Conservation (phyloP, 2,797 vertebrate genomes). For the Menidia menidia region DNA sequence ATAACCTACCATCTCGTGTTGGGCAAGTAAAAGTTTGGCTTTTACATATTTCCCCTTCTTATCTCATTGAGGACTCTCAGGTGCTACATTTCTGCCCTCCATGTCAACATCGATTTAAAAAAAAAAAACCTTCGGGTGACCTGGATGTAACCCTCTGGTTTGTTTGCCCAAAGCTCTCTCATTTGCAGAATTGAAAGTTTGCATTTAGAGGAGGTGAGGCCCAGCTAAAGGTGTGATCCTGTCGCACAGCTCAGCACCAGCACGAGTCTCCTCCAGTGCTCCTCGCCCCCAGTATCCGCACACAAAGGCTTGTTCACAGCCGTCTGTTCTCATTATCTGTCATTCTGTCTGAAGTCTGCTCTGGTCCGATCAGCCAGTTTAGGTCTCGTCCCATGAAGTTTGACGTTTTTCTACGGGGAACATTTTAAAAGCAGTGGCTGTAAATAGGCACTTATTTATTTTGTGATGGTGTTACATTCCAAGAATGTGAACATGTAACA, state of each 20-base stretch:
- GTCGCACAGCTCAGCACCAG: conserved; percentile 5
- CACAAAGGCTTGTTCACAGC: not conserved
- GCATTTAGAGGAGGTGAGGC: conserved; percentile 4
- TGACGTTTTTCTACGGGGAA: conserved; percentile 48
- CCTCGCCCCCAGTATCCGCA: not conserved
- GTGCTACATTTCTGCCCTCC: conserved; percentile 20
- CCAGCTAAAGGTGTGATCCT: not conserved
- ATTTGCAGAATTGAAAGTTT: conserved; percentile 9
- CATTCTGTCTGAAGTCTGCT: conserved; percentile 8
- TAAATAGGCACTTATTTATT: conserved; percentile 72
- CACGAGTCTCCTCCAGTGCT: conserved; percentile 20
- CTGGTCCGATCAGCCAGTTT: not conserved
- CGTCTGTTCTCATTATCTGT: not conserved
- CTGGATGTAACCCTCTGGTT: too few species aligned
- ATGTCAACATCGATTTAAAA: conserved; percentile 1
- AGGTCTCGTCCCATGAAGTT: conserved; percentile 31
- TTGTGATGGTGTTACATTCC: conserved; percentile 72
- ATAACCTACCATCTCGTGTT: conserved; percentile 16
- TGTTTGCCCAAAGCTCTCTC: too few species aligned
- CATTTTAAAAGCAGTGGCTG: conserved; percentile 57
- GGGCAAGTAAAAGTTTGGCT: conserved; percentile 5
- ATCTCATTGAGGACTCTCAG: conserved; percentile 12
- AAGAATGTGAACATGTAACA: conserved; percentile 71
- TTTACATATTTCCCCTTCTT: conserved; percentile 21
- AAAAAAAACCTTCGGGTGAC: too few species aligned